Conservation (phyloP, 2,113 vertebrate species). For the Lontra canadensis region DNA sequence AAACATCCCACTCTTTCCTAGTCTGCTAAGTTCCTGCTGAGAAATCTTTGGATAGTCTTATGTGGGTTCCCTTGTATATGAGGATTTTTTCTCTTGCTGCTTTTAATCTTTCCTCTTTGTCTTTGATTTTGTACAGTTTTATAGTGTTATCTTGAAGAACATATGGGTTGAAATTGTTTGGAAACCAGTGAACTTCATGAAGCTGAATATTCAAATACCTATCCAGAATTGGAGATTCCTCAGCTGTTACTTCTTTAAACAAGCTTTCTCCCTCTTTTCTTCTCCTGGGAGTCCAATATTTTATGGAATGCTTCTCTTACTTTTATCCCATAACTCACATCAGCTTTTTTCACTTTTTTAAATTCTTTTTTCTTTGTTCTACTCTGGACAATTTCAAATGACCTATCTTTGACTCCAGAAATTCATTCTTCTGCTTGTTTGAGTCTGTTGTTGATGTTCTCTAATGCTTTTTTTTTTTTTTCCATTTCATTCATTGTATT, state of each 20-base stretch:
- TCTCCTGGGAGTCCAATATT: not conserved
- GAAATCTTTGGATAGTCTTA: not conserved
- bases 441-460: not conserved
- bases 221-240: not conserved
- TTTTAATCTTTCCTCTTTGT: not conserved
- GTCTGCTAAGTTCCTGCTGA: not conserved
- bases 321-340: not conserved
- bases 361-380: not conserved
- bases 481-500: not conserved
- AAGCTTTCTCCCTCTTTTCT: not conserved
- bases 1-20: not conserved
- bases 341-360: not conserved
- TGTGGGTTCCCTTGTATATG: not conserved
- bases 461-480: not conserved
- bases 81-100: not conserved
- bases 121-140: constrained; percentile 24
- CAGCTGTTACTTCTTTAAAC: not conserved
- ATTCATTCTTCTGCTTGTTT: not conserved
- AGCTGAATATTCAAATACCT: not conserved
- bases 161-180: not conserved
- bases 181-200: not conserved
- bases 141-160: not conserved
- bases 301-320: not conserved
- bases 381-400: not conserved
- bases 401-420: not conserved